Conservation (phyloP, 1,140 invertebrate species). For the Hestina assimilis region DNA sequence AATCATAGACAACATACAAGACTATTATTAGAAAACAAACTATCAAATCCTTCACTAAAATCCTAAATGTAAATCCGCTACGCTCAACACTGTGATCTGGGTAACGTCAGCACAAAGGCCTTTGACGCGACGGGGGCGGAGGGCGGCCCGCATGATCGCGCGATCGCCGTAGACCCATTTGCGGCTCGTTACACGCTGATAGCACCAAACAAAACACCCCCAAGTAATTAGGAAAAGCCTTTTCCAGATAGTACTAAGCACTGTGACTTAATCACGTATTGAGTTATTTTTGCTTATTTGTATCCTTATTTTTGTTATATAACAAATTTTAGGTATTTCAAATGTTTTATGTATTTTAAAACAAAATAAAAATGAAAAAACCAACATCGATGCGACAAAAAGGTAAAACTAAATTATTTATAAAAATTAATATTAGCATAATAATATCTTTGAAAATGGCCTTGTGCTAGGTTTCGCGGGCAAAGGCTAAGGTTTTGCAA, state of each 20-base stretch:
- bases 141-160: slow-evolving; percentile 74
- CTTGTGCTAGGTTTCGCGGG: too few relatives aligned
- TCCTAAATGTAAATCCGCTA: too few relatives aligned
- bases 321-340: too few relatives aligned
- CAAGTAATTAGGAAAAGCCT: slow-evolving; percentile 77
- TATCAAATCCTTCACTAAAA: too few relatives aligned
- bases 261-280: slow-evolving; percentile 34
- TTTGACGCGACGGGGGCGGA: slow-evolving; percentile 59
- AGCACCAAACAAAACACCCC: slow-evolving; percentile 76
- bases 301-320: too few relatives aligned
- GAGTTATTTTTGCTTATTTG: background rate
- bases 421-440: too few relatives aligned
- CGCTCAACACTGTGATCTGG: slow-evolving; percentile 26
- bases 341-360: too few relatives aligned
- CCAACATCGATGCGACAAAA: background rate
- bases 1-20: too few relatives aligned
- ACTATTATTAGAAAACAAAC: too few relatives aligned
- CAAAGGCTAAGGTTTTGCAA: too few relatives aligned
- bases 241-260: slow-evolving; percentile 75
- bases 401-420: background rate
- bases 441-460: too few relatives aligned
- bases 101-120: slow-evolving; percentile 67
- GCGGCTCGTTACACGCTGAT: slow-evolving; percentile 75
- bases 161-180: slow-evolving; percentile 73
- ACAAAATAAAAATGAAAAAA: too few relatives aligned